phyloP scores from a whole-genome alignment of 2,888 invertebrate species.

The Aporophyla nigra region DNA sequence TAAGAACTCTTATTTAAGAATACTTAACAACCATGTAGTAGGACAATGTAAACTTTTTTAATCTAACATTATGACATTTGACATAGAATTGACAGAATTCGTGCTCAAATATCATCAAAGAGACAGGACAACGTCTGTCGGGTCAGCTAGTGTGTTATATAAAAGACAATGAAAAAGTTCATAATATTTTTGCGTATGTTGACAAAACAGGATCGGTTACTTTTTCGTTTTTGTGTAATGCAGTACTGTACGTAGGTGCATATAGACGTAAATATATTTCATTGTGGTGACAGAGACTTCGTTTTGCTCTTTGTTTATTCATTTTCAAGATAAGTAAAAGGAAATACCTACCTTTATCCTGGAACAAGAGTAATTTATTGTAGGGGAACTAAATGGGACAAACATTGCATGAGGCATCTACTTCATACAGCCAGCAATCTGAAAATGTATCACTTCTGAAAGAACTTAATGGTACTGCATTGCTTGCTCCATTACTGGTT shows the following conservation, averaged over 20 bases:
- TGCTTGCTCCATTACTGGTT: not conserved
- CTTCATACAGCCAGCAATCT: not conserved
- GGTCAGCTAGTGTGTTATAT: conserved; percentile 47
- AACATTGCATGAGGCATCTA: not conserved
- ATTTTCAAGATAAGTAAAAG: not conserved
- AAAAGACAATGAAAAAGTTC: conserved; percentile 47
- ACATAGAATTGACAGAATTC: too few species aligned
- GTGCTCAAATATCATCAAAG: too few species aligned
- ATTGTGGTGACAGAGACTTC: not conserved
- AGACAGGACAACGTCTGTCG: too few species aligned
- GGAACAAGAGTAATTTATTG: conserved; percentile 9
- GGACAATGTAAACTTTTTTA: too few species aligned
- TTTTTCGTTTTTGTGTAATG: conserved; percentile 7
- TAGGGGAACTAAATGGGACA: not conserved
- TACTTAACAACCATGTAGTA: too few species aligned
- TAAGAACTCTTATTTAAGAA: too few species aligned
- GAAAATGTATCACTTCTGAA: not conserved
- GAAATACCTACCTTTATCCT: not conserved
- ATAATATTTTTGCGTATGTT: conserved; percentile 31
- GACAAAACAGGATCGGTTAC: conserved; percentile 20
- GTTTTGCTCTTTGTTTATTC: conserved; percentile 5
- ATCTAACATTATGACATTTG: too few species aligned
- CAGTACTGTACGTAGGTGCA: not conserved
- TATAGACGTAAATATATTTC: not conserved
- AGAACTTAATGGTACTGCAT: not conserved